These are phyloP conservation scores for Laothoe populi DNA, from an alignment of 2,888 invertebrate genomes.

Conservation along the genomic window DNA sequence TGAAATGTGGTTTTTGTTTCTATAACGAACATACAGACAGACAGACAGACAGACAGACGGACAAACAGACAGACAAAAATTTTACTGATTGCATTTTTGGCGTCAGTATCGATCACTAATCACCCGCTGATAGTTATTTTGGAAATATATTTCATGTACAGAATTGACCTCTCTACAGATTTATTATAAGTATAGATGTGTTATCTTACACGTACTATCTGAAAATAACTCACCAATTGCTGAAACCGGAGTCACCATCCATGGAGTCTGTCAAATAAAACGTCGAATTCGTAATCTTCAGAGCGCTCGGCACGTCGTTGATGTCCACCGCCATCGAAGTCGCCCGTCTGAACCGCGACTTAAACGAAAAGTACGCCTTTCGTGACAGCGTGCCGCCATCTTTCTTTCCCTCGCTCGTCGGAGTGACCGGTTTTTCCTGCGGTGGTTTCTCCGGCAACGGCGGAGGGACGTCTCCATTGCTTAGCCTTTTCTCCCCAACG, in stretches of 20 bases:
- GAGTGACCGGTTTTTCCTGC: slow-evolving; percentile 55
- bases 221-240: slow-evolving; percentile 69
- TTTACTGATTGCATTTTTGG: no score
- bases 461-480: slow-evolving; percentile 65
- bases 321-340: slow-evolving; percentile 84
- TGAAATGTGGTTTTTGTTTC: no score
- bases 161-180: no score
- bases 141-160: no score
- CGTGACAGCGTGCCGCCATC: slow-evolving; percentile 73
- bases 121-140: no score
- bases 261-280: slow-evolving; percentile 89
- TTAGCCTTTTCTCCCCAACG: slow-evolving; percentile 64
- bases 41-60: no score
- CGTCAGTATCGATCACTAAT: no score
- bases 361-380: slow-evolving; percentile 83
- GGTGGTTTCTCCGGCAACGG: slow-evolving; percentile 67
- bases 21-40: no score
- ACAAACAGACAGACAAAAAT: no score
- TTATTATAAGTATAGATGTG: neutral
- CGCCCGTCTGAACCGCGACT: slow-evolving; percentile 86
- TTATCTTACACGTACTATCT: neutral
- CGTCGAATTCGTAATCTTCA: slow-evolving; percentile 87
- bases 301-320: slow-evolving; percentile 80
- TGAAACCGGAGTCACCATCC: slow-evolving; percentile 87
- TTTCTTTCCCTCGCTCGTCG: slow-evolving; percentile 69